phyloP scores from a whole-genome alignment of 2,797 vertebrate genomes.

The Lacerta agilis region DNA sequence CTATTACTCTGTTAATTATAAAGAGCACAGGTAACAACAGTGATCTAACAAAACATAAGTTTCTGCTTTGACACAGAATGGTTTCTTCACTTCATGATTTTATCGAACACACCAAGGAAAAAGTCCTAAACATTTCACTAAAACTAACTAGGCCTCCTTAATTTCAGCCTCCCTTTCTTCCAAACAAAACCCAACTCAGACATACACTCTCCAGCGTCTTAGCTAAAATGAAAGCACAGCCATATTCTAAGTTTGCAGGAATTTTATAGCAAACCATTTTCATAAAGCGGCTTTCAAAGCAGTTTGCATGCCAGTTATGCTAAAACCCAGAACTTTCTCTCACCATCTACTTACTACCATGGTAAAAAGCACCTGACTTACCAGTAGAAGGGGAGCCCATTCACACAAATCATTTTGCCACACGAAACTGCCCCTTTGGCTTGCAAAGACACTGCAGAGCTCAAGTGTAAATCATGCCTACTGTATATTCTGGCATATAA shows the following conservation, averaged over 20 bases:
- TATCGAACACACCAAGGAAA: neutral
- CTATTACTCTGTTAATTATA: neutral
- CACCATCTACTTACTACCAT: neutral
- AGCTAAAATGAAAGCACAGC: neutral
- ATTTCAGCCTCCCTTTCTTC: neutral
- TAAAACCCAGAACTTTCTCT: neutral
- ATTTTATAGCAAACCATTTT: neutral
- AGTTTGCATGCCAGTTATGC: neutral
- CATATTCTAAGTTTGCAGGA: neutral
- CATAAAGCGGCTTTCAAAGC: neutral
- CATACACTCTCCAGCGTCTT: neutral
- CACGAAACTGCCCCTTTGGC: neutral
- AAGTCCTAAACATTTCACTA: neutral
- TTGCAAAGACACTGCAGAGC: neutral
- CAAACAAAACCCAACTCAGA: neutral
- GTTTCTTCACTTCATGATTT: neutral
- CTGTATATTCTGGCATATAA: too few species aligned
- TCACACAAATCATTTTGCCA: neutral
- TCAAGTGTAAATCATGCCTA: neutral
- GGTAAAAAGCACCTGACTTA: neutral
- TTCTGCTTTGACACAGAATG: neutral
- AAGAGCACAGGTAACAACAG: rapidly evolving
- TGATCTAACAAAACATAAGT: neutral
- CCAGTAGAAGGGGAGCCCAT: neutral
- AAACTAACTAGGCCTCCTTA: neutral